These are phyloP conservation scores for Corythaixoides concolor DNA, from an alignment of 2,113 vertebrate species.

Conservation along the genomic window DNA sequence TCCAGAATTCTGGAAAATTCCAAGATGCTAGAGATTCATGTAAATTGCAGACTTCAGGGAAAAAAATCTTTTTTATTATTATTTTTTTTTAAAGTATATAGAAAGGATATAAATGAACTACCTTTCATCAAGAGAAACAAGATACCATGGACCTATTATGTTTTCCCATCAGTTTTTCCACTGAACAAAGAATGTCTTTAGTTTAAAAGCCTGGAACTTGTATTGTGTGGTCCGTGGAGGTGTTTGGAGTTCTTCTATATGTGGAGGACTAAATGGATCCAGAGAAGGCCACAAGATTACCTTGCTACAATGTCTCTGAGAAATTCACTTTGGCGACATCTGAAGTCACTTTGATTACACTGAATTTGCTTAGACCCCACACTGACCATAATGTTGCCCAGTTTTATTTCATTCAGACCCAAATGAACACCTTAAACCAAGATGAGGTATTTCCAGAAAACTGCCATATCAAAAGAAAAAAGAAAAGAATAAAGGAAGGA, in stretches of 20 bases:
- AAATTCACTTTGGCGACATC: not conserved
- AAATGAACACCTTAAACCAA: not conserved
- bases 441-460: not conserved
- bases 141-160: not conserved
- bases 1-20: not conserved
- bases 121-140: not conserved
- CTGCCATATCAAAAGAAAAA: not conserved
- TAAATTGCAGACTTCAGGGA: not conserved
- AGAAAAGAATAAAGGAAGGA: not conserved
- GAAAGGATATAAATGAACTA: not conserved
- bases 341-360: not conserved
- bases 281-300: not conserved
- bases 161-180: not conserved
- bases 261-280: not conserved
- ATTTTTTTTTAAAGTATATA: accelerated
- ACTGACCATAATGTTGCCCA: not conserved
- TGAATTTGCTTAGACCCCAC: not conserved
- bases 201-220: not conserved
- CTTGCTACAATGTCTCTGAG: not conserved
- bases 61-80: too few relatives aligned
- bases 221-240: not conserved
- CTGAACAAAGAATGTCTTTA: not conserved
- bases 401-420: not conserved
- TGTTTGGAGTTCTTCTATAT: not conserved
- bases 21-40: not conserved